Evolutionary conservation across 2,797 vertebrate genomes (phyloP), one percentile per base, ranked within the genome.

Genomic region (Scomberomorus guttatus): DNA sequence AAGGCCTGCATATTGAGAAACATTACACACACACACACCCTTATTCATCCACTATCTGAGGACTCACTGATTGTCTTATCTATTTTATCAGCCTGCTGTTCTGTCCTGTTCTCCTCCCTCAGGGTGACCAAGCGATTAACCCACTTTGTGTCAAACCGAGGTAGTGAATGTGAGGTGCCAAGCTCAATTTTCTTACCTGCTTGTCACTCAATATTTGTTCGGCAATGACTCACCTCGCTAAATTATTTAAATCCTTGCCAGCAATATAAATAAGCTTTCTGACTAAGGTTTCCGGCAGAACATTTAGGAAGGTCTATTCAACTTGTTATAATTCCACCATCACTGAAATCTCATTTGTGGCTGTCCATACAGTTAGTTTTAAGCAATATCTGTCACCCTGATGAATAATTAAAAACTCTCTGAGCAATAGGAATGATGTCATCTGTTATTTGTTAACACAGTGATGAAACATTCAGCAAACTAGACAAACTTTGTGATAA

Each of bases 1-100:
- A 65, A 97, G 90, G 73, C 94, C 96, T 96, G 75, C 20, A 42
- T 78, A 50, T 50, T 62, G 12, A 42, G 46, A 77, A 77, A 29
- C 57, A 29, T 3, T 29, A 50, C 56, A 66, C 11, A 67, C 48
- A 86, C 34, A 70, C 46, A 75, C 32, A 68, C 24, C 67, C 7
- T 22, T 17, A 60, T 13, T 57, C 44, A 63, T 42, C 24, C 66
- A 17, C 15, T 29, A 27, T 59, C 37, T 48, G 57, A 67, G 12
- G 20, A 18, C 58, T 44, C 22, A 51, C 54, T 63, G 32, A 79
- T 71, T 83, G 65, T 79, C 70, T 64, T n/a, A 22, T 79, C 34
- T 44, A n/a, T 72, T 70, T 69, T 52, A 81, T 70, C 72, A 58
- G 37, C 13, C 65, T 66, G 55, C 60, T 68, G 13, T 48, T 79